phyloP scores from a whole-genome alignment of 2,797 vertebrate species.

The Leptoclinus maculatus region DNA sequence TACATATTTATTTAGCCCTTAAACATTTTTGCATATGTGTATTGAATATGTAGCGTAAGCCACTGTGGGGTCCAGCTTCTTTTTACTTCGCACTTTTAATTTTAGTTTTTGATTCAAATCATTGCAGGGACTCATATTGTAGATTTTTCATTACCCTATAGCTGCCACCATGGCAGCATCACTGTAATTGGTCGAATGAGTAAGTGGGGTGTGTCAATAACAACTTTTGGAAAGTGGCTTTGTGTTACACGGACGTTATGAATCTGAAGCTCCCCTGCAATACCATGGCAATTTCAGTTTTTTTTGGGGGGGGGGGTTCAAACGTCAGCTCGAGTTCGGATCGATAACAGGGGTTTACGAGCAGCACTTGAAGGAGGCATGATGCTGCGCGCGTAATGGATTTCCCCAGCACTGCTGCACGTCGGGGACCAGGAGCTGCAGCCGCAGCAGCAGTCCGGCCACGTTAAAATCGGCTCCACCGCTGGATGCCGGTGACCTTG shows the following conservation, averaged over 20 bases:
- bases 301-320: neutral
- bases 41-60: neutral
- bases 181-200: neutral
- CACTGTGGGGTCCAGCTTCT: neutral
- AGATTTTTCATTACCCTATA: neutral
- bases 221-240: neutral
- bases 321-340: neutral
- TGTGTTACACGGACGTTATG: neutral
- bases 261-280: no score
- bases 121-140: neutral
- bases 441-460: slow-evolving; percentile 56
- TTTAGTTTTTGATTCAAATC: neutral
- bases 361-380: slow-evolving; percentile 58
- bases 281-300: neutral
- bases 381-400: slow-evolving; percentile 75
- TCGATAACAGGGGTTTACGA: slow-evolving; percentile 4
- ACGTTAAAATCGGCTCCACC: slow-evolving; percentile 50
- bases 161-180: neutral
- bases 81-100: neutral
- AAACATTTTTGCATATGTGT: neutral
- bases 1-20: neutral
- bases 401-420: slow-evolving; percentile 65
- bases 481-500: slow-evolving; percentile 81
- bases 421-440: slow-evolving; percentile 66
- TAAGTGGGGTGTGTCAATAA: neutral